Conservation (phyloP, 2,113 vertebrate genomes). For the Mesoclemmys tuberculata region DNA sequence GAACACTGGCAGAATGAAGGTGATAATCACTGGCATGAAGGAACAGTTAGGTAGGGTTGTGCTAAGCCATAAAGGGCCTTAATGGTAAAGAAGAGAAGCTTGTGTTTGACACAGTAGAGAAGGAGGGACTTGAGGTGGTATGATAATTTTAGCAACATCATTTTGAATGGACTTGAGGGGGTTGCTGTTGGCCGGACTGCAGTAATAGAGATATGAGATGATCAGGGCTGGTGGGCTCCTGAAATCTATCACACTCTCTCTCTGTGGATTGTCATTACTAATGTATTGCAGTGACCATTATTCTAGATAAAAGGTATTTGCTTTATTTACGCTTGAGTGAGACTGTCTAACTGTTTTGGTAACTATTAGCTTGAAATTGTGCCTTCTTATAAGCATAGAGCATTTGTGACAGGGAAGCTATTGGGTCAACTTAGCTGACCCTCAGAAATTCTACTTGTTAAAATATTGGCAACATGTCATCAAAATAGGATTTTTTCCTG, state of each 20-base stretch:
- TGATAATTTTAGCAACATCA: neutral
- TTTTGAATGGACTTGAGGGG: neutral
- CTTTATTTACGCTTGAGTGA: rapidly evolving
- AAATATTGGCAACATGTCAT: neutral
- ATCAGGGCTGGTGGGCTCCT: too few relatives aligned
- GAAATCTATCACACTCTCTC: neutral
- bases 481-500: neutral
- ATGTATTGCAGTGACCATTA: neutral
- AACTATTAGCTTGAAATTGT: neutral
- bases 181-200: neutral
- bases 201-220: neutral
- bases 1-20: neutral
- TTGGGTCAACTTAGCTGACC: neutral
- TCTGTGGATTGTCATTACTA: neutral
- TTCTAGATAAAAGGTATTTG: neutral
- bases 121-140: neutral
- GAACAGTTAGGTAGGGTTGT: neutral
- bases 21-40: neutral
- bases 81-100: neutral
- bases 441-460: neutral
- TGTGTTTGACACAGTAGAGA: neutral
- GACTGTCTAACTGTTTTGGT: neutral
- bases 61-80: neutral
- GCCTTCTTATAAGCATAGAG: neutral
- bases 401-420: rapidly evolving